Evolutionary conservation across 1,140 invertebrate genomes (phyloP).

Genomic region (Pseudomyrmex pallidus): DNA sequence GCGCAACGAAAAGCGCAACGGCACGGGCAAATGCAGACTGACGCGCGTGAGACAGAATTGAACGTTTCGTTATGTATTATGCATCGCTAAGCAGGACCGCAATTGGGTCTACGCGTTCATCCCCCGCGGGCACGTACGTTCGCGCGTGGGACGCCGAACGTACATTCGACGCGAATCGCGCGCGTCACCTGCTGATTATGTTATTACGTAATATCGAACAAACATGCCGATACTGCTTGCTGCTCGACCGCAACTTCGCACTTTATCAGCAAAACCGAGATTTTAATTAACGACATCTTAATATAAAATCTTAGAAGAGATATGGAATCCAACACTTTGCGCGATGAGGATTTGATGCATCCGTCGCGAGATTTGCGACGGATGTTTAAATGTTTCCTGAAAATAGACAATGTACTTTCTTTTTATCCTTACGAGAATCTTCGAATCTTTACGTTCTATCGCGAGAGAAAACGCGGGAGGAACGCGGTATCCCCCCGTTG

Average conservation of each 20-base stretch:
- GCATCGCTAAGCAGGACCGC: constrained; percentile 74
- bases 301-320: not conserved
- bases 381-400: too few relatives aligned
- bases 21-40: constrained; percentile 64
- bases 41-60: constrained; percentile 69
- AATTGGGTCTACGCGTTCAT: constrained; percentile 50
- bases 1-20: constrained; percentile 65
- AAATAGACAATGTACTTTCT: too few relatives aligned
- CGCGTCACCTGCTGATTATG: constrained; percentile 66
- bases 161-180: constrained; percentile 51
- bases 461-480: constrained; percentile 12
- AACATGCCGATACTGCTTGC: constrained; percentile 24
- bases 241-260: constrained; percentile 32
- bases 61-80: constrained; percentile 71
- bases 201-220: constrained; percentile 69
- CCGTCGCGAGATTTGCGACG: too few relatives aligned
- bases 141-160: constrained; percentile 32
- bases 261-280: not conserved
- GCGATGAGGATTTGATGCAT: too few relatives aligned
- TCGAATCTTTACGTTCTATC: not conserved
- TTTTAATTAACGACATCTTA: constrained; percentile 6
- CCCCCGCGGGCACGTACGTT: constrained; percentile 32
- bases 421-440: not conserved
- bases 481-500: not conserved
- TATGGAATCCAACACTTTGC: too few relatives aligned